phyloP scores from a whole-genome alignment of 2,888 invertebrate genomes.

The Drosophila lutescens region DNA sequence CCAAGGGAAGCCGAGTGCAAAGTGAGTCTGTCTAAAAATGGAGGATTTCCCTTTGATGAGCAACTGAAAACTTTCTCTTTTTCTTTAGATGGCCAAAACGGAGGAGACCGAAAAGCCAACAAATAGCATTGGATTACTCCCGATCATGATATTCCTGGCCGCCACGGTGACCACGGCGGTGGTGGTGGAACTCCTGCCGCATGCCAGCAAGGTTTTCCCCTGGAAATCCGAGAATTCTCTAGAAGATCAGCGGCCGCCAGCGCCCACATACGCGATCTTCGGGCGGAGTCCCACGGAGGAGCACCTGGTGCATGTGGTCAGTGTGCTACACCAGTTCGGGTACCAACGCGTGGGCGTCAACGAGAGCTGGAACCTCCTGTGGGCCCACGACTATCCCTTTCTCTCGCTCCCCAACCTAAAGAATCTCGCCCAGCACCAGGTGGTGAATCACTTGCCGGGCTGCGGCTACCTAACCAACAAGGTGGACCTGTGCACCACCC shows the following conservation, averaged over 20 bases:
- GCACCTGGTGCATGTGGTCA: slow-evolving; percentile 89
- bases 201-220: slow-evolving; percentile 31
- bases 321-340: slow-evolving; percentile 90
- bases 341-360: slow-evolving; percentile 87
- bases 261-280: slow-evolving; percentile 87
- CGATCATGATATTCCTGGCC: slow-evolving; percentile 65
- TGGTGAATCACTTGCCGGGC: slow-evolving; percentile 97
- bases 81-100: slow-evolving; percentile 47
- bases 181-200: slow-evolving; percentile 67
- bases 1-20: slow-evolving; percentile 5
- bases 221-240: slow-evolving; percentile 10
- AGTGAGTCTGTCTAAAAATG: slow-evolving; percentile 19
- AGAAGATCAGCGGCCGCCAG: neutral
- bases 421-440: slow-evolving; percentile 89
- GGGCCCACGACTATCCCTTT: slow-evolving; percentile 98
- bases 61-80: slow-evolving; percentile 57
- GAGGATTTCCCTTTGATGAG: neutral
- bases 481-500: slow-evolving; percentile 92
- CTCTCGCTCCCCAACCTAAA: slow-evolving; percentile 83
- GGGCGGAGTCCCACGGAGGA: slow-evolving; percentile 86
- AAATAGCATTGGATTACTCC: slow-evolving; percentile 47
- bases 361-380: slow-evolving; percentile 92
- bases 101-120: slow-evolving; percentile 10
- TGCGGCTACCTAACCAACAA: slow-evolving; percentile 97
- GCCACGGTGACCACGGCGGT: slow-evolving; percentile 67